These are phyloP conservation scores for Nomada ferruginata DNA, from an alignment of 2,888 invertebrate genomes.

Conservation along the genomic window DNA sequence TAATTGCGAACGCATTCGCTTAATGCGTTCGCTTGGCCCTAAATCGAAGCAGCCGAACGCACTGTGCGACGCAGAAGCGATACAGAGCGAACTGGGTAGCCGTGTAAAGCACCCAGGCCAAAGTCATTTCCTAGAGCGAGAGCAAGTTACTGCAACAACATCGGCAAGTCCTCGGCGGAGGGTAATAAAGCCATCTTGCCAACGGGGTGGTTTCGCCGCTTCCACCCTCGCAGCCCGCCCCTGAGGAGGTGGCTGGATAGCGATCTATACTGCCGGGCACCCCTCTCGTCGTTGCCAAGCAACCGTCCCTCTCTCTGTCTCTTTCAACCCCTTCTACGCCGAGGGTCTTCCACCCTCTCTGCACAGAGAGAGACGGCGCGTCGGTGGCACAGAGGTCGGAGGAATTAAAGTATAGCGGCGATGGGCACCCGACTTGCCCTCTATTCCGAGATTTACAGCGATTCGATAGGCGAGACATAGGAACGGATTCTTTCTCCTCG, in stretches of 20 bases:
- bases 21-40: background rate
- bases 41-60: conserved; percentile 28
- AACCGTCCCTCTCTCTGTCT: conserved; percentile 58
- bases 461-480: background rate
- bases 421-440: conserved; percentile 56
- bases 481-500: background rate
- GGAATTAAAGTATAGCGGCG: conserved; percentile 77
- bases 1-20: conserved; percentile 9
- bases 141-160: conserved; percentile 78
- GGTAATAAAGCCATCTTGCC: conserved; percentile 84
- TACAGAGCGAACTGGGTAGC: conserved; percentile 2
- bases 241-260: conserved; percentile 75
- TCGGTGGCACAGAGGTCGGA: conserved; percentile 43
- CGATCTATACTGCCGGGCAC: conserved; percentile 76
- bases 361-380: conserved; percentile 49
- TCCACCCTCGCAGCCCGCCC: conserved; percentile 72
- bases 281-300: conserved; percentile 74
- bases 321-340: conserved; percentile 64
- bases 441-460: background rate
- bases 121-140: conserved; percentile 78
- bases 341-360: conserved; percentile 61
- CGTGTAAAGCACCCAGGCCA: conserved; percentile 62
- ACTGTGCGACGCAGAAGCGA: background rate
- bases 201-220: conserved; percentile 71
- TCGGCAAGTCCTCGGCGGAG: conserved; percentile 77